Evolutionary conservation across 2,113 vertebrate species (phyloP).

Genomic region (Podarcis muralis): DNA sequence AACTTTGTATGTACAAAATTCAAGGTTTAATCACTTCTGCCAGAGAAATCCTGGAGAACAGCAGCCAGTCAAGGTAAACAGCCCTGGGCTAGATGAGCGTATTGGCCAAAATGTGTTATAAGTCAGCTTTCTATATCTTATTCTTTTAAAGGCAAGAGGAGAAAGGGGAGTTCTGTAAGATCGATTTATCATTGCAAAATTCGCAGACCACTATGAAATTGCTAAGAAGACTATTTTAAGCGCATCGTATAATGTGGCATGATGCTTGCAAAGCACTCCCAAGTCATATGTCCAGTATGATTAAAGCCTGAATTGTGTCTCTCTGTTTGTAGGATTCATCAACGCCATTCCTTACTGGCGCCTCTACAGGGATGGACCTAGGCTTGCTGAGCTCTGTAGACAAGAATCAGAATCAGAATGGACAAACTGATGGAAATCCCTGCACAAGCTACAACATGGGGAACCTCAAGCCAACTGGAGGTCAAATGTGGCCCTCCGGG

Average conservation of each 20-base stretch:
- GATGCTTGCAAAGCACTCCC: constrained; percentile 32
- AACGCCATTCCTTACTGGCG: background rate
- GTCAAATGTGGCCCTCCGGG: too few species aligned
- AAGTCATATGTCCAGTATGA: constrained; percentile 45
- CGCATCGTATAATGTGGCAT: constrained; percentile 41
- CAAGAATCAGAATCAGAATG: background rate
- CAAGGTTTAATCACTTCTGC: too few species aligned
- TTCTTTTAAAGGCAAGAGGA: background rate
- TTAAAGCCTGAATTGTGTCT: constrained; percentile 3
- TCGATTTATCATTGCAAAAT: background rate
- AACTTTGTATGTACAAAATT: too few species aligned
- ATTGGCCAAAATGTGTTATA: background rate
- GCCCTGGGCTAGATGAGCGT: background rate
- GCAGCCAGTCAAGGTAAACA: background rate
- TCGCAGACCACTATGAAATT: constrained; percentile 1
- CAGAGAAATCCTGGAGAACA: background rate
- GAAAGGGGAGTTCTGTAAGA: background rate
- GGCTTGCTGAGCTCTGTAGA: background rate
- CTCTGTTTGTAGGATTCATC: background rate
- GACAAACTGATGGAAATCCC: background rate
- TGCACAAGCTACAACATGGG: background rate
- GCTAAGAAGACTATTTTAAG: constrained; percentile 42
- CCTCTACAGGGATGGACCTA: too few species aligned
- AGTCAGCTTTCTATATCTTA: background rate
- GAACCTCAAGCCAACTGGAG: background rate